phyloP scores from a whole-genome alignment of 2,797 vertebrate species.

The Paratrypauchen microcephalus region DNA sequence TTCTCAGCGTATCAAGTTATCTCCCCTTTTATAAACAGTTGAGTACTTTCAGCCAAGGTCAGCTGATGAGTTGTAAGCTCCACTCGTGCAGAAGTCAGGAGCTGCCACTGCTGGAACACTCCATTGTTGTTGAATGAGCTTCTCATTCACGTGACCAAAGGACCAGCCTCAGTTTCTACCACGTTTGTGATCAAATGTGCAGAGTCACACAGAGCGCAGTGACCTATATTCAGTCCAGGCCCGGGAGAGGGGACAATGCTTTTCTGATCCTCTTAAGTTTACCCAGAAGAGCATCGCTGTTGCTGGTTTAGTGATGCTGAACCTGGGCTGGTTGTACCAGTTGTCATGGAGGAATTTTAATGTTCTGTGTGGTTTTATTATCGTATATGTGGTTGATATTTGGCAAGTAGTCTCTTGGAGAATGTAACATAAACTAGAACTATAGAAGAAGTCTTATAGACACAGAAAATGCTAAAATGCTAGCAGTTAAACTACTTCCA shows the following conservation, averaged over 20 bases:
- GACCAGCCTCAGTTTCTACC: constrained; percentile 32
- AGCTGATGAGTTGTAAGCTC: constrained; percentile 33
- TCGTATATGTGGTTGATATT: background rate
- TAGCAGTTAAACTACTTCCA: background rate
- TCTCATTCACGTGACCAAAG: constrained; percentile 35
- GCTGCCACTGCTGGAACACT: constrained; percentile 23
- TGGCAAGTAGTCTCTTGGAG: background rate
- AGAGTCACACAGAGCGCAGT: constrained; percentile 49
- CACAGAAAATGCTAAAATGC: background rate
- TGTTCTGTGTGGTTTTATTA: too few relatives aligned
- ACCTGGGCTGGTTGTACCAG: too few relatives aligned
- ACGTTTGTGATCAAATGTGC: constrained; percentile 43
- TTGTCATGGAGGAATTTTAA: background rate
- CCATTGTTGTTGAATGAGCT: constrained; percentile 32
- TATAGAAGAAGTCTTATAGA: background rate
- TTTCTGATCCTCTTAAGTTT: constrained; percentile 13
- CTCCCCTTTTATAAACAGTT: background rate
- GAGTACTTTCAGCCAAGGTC: constrained; percentile 2
- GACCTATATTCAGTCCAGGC: constrained; percentile 51
- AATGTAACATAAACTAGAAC: background rate
- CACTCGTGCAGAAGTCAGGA: constrained; percentile 39
- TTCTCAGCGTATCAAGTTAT: background rate
- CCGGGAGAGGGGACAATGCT: constrained; percentile 24
- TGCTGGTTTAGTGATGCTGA: background rate
- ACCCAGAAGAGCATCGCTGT: constrained; percentile 2